These are phyloP conservation scores for Mythimna impura DNA, from an alignment of 2,888 invertebrate genomes.

Conservation along the genomic window DNA sequence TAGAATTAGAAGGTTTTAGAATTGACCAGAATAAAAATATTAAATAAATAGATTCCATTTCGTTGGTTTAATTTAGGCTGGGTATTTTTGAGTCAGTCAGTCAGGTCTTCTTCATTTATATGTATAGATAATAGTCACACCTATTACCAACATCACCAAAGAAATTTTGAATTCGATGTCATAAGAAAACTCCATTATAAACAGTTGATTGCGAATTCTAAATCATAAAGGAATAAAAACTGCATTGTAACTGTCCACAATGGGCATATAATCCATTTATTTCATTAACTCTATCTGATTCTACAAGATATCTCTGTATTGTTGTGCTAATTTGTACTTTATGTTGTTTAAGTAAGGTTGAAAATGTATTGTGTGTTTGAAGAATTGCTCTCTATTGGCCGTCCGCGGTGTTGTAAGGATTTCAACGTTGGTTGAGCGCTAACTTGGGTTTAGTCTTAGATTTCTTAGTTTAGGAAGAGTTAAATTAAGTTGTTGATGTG, in stretches of 20 bases:
- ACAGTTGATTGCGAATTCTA: constrained; percentile 56
- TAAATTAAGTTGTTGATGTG: neutral
- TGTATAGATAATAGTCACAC: too few species aligned
- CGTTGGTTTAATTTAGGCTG: neutral
- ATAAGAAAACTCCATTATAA: constrained; percentile 36
- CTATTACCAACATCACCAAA: neutral
- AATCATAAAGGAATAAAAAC: constrained; percentile 62
- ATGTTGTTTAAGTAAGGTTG: constrained; percentile 12
- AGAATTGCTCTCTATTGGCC: constrained; percentile 66
- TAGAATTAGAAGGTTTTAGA: constrained; percentile 10
- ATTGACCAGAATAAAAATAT: neutral
- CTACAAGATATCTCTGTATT: constrained; percentile 21
- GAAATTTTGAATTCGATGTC: constrained; percentile 5
- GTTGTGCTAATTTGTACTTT: constrained; percentile 33
- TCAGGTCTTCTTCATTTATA: too few species aligned
- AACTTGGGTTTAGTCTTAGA: constrained; percentile 58
- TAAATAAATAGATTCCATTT: neutral
- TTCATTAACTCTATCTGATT: constrained; percentile 70
- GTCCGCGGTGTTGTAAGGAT: constrained; percentile 72
- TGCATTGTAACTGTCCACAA: constrained; percentile 62
- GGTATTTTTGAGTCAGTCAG: too few species aligned
- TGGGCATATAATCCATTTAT: constrained; percentile 75
- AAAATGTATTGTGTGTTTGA: constrained; percentile 44
- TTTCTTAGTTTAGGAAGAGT: constrained; percentile 42
- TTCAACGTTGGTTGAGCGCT: constrained; percentile 67